Evolutionary conservation across 2,797 vertebrate genomes (phyloP).

Genomic region (Takifugu rubripes): DNA sequence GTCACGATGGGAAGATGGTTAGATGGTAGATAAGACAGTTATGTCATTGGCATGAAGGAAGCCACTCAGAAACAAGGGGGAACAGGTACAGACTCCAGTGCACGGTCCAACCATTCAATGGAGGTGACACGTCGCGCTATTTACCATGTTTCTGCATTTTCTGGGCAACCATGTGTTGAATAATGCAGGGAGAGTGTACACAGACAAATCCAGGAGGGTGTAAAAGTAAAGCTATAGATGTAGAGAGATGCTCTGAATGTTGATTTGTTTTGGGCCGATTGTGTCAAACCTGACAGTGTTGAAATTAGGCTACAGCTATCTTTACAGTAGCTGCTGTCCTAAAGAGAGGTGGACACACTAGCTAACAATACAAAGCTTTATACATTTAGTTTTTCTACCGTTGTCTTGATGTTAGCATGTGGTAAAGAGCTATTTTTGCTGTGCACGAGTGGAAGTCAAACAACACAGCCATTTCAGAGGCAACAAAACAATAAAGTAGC

Average conservation of each 20-base stretch:
- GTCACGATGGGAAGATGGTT: constrained; percentile 17
- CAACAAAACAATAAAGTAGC: constrained; percentile 10
- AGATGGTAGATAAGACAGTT: constrained; percentile 20
- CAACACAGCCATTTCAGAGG: constrained; percentile 16
- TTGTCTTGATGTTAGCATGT: constrained; percentile 13
- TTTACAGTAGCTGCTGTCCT: constrained; percentile 22
- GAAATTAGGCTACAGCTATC: constrained; percentile 23
- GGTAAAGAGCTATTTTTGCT: constrained; percentile 17
- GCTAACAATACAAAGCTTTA: constrained; percentile 2
- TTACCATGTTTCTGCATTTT: constrained; percentile 27
- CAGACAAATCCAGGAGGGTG: constrained; percentile 5
- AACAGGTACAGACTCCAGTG: constrained; percentile 7
- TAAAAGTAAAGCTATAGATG: not conserved
- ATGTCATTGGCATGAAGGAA: constrained; percentile 10
- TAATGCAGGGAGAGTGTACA: constrained; percentile 18
- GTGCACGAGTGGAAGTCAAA: constrained; percentile 19
- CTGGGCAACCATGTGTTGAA: constrained; percentile 26
- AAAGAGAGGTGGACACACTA: constrained; percentile 2
- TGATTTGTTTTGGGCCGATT: constrained; percentile 22
- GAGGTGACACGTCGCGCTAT: constrained; percentile 20
- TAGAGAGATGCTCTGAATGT: not conserved
- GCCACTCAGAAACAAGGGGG: constrained; percentile 21
- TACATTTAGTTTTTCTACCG: not conserved
- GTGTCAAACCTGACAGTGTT: constrained; percentile 28
- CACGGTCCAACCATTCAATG: constrained; percentile 18